A percentile compares a stretch with the other conserved stretches of the same genome.
These are phyloP conservation scores for Anoplopoma fimbria DNA, from an alignment of 2,113 vertebrate species.

Conservation along the genomic window DNA sequence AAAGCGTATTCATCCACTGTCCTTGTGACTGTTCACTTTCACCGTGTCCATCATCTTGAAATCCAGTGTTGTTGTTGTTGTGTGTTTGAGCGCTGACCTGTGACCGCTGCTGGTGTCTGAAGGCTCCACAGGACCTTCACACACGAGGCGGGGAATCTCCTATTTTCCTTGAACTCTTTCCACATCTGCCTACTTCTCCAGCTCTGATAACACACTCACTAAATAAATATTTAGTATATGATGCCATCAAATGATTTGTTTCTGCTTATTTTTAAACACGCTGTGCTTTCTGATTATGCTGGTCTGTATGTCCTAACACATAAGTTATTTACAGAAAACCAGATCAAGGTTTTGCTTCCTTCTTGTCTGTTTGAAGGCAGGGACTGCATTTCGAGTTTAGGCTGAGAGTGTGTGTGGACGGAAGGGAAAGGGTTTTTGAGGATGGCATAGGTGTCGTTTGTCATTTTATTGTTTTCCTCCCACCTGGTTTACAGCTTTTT, in stretches of 20 bases:
- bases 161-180: slow-evolving; percentile 70
- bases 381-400: slow-evolving; percentile 38
- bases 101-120: slow-evolving; percentile 69
- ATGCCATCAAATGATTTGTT: not conserved
- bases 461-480: slow-evolving; percentile 42
- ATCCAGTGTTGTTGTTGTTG: slow-evolving; percentile 59
- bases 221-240: slow-evolving; percentile 9
- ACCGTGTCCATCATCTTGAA: slow-evolving; percentile 67
- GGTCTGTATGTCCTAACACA: slow-evolving; percentile 16
- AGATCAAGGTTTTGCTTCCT: slow-evolving; percentile 31
- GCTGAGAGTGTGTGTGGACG: slow-evolving; percentile 22
- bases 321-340: slow-evolving; percentile 19
- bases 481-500: slow-evolving; percentile 36
- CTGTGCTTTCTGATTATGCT: slow-evolving; percentile 5
- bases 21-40: slow-evolving; percentile 61
- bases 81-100: slow-evolving; percentile 62
- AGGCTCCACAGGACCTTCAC: slow-evolving; percentile 79
- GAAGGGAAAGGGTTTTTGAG: slow-evolving; percentile 16
- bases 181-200: slow-evolving; percentile 59
- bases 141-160: slow-evolving; percentile 46
- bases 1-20: slow-evolving; percentile 50
- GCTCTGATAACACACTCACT: slow-evolving; percentile 40
- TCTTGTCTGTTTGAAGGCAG: slow-evolving; percentile 38
- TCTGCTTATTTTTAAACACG: slow-evolving; percentile 27
- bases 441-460: slow-evolving; percentile 24